These are phyloP conservation scores for Monomorium pharaonis DNA, from an alignment of 1,140 invertebrate species.

Conservation along the genomic window DNA sequence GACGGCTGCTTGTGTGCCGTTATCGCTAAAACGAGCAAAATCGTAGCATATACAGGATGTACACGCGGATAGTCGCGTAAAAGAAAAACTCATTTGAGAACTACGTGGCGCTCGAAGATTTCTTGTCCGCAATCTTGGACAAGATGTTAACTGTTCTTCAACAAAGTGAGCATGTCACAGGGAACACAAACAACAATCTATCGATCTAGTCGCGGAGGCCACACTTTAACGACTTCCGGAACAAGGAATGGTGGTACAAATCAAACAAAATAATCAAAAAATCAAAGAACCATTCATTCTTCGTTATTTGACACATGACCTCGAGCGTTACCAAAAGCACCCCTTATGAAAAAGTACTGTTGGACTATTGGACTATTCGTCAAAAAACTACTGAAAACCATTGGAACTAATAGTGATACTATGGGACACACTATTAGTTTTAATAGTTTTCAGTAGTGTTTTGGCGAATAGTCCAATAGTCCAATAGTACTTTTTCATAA, in stretches of 20 bases:
- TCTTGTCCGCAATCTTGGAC: constrained; percentile 71
- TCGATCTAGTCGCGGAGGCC: constrained; percentile 65
- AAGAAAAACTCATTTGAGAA: constrained; percentile 27
- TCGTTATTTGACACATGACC: background rate
- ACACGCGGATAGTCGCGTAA: constrained; percentile 7
- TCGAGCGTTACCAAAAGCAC: background rate
- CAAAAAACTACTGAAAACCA: too few species aligned
- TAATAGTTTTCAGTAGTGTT: too few species aligned
- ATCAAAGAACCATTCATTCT: constrained; percentile 5
- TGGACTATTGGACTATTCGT: too few species aligned
- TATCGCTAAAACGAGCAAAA: constrained; percentile 59
- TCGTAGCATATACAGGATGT: constrained; percentile 47
- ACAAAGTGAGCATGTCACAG: constrained; percentile 49
- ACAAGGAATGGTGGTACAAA: constrained; percentile 4
- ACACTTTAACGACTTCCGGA: constrained; percentile 65
- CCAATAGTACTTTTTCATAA: too few species aligned
- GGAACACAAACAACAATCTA: constrained; percentile 54
- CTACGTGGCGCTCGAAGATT: constrained; percentile 28
- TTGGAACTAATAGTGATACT: too few species aligned
- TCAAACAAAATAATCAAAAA: background rate
- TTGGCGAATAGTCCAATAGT: too few species aligned
- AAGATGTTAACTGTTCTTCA: constrained; percentile 70
- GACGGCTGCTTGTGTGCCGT: constrained; percentile 59
- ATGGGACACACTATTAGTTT: too few species aligned
- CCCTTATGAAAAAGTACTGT: too few species aligned